Evolutionary conservation across 2,113 vertebrate genomes (phyloP).

Genomic region (Neotoma lepida): DNA sequence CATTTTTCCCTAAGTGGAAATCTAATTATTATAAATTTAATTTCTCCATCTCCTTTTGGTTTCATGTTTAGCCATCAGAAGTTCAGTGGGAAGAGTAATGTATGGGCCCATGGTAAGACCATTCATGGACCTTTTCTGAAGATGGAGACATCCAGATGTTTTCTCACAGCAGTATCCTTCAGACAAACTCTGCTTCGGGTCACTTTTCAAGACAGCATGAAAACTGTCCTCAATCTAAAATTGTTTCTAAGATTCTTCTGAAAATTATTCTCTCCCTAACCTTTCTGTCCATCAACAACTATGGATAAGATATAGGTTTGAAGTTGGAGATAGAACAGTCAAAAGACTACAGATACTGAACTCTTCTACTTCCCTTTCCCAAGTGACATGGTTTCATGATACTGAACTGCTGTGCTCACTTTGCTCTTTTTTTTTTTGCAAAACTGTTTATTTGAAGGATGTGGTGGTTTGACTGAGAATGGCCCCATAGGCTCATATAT

Average conservation of each 20-base stretch:
- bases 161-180: not conserved
- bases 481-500: not conserved
- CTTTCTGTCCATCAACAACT: not conserved
- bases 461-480: not conserved
- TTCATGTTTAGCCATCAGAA: not conserved
- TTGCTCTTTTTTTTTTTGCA: not conserved
- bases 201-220: not conserved
- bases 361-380: not conserved
- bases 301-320: not conserved
- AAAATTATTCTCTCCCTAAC: not conserved
- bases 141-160: not conserved
- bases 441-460: constrained; percentile 10
- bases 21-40: not conserved
- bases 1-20: not conserved
- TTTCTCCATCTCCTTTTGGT: not conserved
- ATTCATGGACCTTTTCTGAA: not conserved
- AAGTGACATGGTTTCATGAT: not conserved
- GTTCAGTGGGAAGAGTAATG: not conserved
- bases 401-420: not conserved
- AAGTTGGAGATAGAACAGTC: not conserved
- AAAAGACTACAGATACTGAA: not conserved
- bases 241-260: not conserved
- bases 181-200: not conserved
- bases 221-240: not conserved
- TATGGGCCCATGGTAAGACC: not conserved